Percentiles rank a stretch among this genome's conserved stretches.
Evolutionary conservation across 2,797 vertebrate species (phyloP).

Genomic region (Cuculus canorus): DNA sequence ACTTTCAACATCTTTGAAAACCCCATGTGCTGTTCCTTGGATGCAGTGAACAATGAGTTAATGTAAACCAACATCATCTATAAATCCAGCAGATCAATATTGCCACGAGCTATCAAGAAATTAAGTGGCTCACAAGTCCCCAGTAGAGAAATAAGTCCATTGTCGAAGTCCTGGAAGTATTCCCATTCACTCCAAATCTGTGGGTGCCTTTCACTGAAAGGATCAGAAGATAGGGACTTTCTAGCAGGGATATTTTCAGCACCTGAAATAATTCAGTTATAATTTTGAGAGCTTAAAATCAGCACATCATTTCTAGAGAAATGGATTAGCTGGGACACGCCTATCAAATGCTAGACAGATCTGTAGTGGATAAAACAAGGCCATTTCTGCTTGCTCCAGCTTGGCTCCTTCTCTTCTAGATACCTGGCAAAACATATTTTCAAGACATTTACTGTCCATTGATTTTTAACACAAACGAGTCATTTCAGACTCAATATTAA

Average conservation of each 20-base stretch:
- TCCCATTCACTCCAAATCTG: not conserved
- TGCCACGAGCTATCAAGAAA: not conserved
- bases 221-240: not conserved
- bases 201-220: not conserved
- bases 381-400: not conserved
- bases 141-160: not conserved
- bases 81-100: not conserved
- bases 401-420: not conserved
- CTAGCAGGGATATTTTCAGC: not conserved
- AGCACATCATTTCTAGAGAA: not conserved
- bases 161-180: not conserved
- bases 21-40: not conserved
- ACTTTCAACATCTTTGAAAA: not conserved
- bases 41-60: not conserved
- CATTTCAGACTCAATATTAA: not conserved
- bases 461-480: not conserved
- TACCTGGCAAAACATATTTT: fast-evolving
- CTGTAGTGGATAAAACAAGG: not conserved
- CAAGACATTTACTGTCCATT: not conserved
- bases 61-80: no score
- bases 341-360: not conserved
- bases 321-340: not conserved
- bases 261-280: not conserved
- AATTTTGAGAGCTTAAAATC: not conserved
- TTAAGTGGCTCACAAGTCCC: not conserved